These are phyloP conservation scores for Clavelina lepadiformis DNA, from an alignment of 23 tunicate species.

Conservation along the genomic window DNA sequence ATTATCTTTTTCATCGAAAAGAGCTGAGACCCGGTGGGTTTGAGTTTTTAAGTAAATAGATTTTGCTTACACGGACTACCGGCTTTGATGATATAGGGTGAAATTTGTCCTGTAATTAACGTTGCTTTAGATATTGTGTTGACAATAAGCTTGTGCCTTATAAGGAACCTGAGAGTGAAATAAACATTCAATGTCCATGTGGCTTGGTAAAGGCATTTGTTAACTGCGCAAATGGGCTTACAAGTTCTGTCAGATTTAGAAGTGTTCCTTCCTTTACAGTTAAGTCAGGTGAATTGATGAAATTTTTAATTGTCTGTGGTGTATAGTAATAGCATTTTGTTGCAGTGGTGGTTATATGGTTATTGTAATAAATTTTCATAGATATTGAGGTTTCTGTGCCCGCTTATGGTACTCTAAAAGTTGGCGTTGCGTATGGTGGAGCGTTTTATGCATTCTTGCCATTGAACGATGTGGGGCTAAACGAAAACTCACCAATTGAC, in stretches of 20 bases:
- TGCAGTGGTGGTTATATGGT: too few relatives aligned
- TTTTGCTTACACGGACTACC: too few relatives aligned
- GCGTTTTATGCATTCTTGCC: conserved; percentile 30
- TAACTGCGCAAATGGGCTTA: conserved; percentile 28
- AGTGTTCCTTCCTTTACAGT: conserved; percentile 62
- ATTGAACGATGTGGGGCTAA: conserved; percentile 3
- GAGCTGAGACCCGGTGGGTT: too few relatives aligned
- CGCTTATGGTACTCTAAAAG: conserved; percentile 11
- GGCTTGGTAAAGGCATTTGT: conserved; percentile 58
- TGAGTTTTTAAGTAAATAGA: too few relatives aligned
- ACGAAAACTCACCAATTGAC: background rate
- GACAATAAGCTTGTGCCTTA: conserved; percentile 38
- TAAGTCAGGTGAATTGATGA: conserved; percentile 1
- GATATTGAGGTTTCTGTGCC: conserved; percentile 14
- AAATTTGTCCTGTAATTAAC: background rate
- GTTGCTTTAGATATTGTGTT: conserved; percentile 43
- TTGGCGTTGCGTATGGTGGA: conserved; percentile 36
- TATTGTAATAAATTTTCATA: too few relatives aligned
- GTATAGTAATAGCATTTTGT: background rate
- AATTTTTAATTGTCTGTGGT: background rate
- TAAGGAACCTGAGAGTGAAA: conserved; percentile 56
- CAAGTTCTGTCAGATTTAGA: conserved; percentile 55
- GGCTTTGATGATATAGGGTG: too few relatives aligned
- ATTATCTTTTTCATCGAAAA: too few relatives aligned
- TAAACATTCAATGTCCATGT: conserved; percentile 83